Percentiles rank a stretch among this genome's conserved stretches.
Evolutionary conservation across 2,797 vertebrate genomes (phyloP).

Genomic region (Danio kyathit): DNA sequence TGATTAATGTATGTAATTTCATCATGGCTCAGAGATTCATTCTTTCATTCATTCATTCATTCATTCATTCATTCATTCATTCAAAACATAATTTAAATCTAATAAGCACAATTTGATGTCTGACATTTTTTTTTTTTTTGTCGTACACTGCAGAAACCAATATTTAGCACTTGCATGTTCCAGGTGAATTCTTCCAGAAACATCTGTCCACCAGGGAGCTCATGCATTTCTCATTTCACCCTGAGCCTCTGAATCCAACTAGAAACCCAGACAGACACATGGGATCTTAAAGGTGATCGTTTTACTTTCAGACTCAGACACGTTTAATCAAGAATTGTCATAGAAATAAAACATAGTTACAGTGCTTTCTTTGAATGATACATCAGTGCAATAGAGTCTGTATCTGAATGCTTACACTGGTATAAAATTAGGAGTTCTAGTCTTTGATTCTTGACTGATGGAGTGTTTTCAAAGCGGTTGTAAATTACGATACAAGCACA

Average conservation of each 20-base stretch:
- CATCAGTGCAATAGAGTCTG: not conserved
- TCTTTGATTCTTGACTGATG: too few relatives aligned
- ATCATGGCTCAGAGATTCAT: too few relatives aligned
- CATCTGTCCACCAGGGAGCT: constrained; percentile 7
- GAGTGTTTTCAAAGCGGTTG: too few relatives aligned
- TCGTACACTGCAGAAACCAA: not conserved
- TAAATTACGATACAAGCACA: too few relatives aligned
- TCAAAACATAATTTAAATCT: too few relatives aligned
- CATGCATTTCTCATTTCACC: constrained; percentile 11
- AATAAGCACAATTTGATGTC: not conserved
- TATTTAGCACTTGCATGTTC: not conserved
- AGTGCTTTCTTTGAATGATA: not conserved
- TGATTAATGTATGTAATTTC: too few relatives aligned
- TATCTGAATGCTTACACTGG: too few relatives aligned
- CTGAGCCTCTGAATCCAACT: not conserved
- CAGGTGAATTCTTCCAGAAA: constrained; percentile 23
- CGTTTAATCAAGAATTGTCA: not conserved
- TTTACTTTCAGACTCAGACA: not conserved
- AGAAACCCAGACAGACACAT: not conserved
- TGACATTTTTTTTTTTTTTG: not conserved
- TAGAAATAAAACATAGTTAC: not conserved
- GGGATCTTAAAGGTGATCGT: not conserved
- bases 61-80: too few relatives aligned
- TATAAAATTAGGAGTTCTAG: too few relatives aligned
- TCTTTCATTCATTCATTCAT: too few relatives aligned